Base-by-base conservation (phyloP, 2,113 vertebrate species). In the Hemiprocne comata region DNA sequence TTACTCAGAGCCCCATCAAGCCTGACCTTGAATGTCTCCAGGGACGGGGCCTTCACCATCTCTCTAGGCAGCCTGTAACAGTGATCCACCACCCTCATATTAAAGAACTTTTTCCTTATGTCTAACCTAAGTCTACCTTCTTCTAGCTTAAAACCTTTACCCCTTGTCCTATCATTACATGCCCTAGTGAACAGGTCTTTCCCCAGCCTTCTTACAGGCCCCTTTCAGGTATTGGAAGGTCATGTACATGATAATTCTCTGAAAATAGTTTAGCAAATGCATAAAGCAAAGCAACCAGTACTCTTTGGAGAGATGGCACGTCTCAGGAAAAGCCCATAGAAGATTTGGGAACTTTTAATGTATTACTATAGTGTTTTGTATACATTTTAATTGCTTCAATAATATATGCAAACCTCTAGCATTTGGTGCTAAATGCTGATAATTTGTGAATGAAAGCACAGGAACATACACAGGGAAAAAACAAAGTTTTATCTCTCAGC, bases 281-380 rank as follows among this genome's bases (percentile, higher is more conserved):
- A 88, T 74, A 46, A 61, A 86, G 78, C 3, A 29, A 91, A 93
- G 60, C 64, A 48, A 85, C 42, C 46, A 71, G 62, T 24, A 70
- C 10, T 72, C 67, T 89, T 94, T 4, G 28, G 73, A 53, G 80
- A 85, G 42, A 87, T 24, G 58, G 71, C 54, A 92, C 12, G 94
- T 95, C 78, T 73, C 46, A 17, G 58, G 71, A 96, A 94, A 93
- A 91, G 50, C 73, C 90, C 84, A 96, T 85, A 70, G 55, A 92
- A 94, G 89, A 81, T 42, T 81, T 62, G 79, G 79, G 71, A 94
- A 91, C 73, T 94, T 97, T 93, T 74, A 88, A 92, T 95, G 97
- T 96, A 94, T 67, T 13, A 72, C 57, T 64, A 46, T n/a, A 89
- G 91, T 86, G 58, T 55, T 90, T 88, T 54, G n/a, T 71, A 64